Evolutionary conservation across 2,113 vertebrate genomes (phyloP).

Genomic region (Rattus rattus): DNA sequence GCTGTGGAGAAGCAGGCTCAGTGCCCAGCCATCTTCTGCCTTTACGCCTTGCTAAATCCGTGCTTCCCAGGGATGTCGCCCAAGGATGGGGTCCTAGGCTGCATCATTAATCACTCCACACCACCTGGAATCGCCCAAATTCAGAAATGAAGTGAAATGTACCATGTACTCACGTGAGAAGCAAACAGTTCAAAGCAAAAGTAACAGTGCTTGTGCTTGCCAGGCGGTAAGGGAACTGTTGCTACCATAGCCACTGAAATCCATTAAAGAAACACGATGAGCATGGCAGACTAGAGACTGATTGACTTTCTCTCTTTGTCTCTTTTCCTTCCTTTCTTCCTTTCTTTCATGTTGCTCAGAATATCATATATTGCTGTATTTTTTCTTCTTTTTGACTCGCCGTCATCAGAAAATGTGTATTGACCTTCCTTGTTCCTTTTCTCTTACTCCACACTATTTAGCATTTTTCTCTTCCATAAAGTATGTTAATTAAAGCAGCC

Average conservation of each 20-base stretch:
- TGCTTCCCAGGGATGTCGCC: neutral
- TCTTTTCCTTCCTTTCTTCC: neutral
- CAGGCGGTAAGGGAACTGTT: slow-evolving; percentile 21
- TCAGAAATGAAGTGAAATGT: neutral
- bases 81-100: neutral
- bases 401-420: slow-evolving; percentile 5
- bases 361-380: neutral
- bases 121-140: slow-evolving; percentile 16
- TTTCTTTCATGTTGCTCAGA: neutral
- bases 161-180: neutral
- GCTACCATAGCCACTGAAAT: slow-evolving; percentile 41
- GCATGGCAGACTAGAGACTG: neutral
- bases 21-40: slow-evolving; percentile 68
- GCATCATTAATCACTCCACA: slow-evolving; percentile 53
- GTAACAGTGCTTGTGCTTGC: neutral
- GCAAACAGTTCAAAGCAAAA: slow-evolving; percentile 40
- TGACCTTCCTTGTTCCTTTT: slow-evolving; percentile 25
- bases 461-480: slow-evolving; percentile 37
- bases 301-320: neutral
- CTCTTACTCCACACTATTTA: slow-evolving; percentile 10
- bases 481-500: neutral
- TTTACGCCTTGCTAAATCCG: slow-evolving; percentile 24
- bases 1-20: slow-evolving; percentile 22
- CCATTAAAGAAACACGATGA: neutral
- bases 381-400: neutral